Evolutionary conservation across 2,113 vertebrate genomes (phyloP).

Genomic region (Mionectes macconnelli): DNA sequence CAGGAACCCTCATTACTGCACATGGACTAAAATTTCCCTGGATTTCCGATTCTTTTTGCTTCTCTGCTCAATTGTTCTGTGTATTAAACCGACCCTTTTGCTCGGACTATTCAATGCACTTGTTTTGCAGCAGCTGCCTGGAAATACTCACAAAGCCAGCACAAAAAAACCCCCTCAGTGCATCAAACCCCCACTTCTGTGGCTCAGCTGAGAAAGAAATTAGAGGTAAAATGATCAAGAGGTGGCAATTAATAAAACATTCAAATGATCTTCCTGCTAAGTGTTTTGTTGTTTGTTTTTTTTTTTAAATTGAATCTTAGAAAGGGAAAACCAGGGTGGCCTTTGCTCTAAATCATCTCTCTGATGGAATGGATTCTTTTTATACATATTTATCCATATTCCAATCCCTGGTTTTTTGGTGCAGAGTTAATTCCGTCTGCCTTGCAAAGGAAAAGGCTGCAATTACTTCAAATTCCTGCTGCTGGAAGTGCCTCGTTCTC

Average conservation of each 20-base stretch:
- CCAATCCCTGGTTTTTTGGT: neutral
- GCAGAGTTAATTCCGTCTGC: neutral
- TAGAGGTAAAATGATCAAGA: neutral
- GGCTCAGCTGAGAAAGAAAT: neutral
- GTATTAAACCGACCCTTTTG: neutral
- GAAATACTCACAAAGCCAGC: neutral
- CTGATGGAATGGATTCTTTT: neutral
- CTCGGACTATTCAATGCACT: neutral
- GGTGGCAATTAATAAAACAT: neutral
- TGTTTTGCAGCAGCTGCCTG: slow-evolving; percentile 21
- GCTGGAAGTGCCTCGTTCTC: neutral
- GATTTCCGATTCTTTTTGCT: neutral
- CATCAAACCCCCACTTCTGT: neutral
- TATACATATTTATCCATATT: neutral
- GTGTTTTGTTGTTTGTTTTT: neutral
- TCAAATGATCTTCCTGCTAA: neutral
- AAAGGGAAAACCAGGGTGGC: neutral
- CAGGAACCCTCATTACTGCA: neutral
- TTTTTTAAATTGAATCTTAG: neutral
- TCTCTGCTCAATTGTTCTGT: neutral
- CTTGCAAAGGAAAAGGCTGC: neutral
- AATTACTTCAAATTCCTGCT: neutral
- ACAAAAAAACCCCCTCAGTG: neutral
- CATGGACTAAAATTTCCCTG: neutral
- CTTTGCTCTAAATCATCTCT: neutral